Evolutionary conservation across 2,888 invertebrate genomes (phyloP).

Genomic region (Idaea dimidiata): DNA sequence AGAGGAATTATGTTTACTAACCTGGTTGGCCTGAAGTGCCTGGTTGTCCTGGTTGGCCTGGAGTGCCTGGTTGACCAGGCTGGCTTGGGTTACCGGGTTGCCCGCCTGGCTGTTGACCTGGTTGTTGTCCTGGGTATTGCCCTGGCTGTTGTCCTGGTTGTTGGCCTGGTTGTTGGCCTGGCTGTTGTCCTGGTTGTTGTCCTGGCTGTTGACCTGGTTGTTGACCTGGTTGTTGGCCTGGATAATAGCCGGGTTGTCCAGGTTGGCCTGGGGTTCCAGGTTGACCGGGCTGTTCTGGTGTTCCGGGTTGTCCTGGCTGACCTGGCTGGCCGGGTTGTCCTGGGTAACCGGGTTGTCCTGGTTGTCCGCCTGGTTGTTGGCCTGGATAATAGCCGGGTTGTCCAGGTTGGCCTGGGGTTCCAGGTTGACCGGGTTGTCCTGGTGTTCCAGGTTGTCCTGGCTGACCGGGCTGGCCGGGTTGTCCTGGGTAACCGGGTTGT

Average conservation of each 20-base stretch:
- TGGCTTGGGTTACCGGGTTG: slow-evolving; percentile 28
- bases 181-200: slow-evolving; percentile 14
- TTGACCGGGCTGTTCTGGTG: slow-evolving; percentile 25
- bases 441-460: slow-evolving; percentile 41
- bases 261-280: slow-evolving; percentile 26
- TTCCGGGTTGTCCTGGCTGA: slow-evolving; percentile 21
- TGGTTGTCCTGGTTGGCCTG: slow-evolving; percentile 29
- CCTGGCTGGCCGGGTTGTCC: slow-evolving; percentile 26
- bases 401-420: slow-evolving; percentile 13
- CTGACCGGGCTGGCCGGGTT: slow-evolving; percentile 31
- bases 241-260: slow-evolving; percentile 19
- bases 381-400: slow-evolving; percentile 30
- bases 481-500: slow-evolving; percentile 51
- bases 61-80: slow-evolving; percentile 28
- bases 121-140: slow-evolving; percentile 26
- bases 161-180: slow-evolving; percentile 28
- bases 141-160: slow-evolving; percentile 38
- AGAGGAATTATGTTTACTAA: slow-evolving; percentile 12
- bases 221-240: slow-evolving; percentile 19
- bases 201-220: slow-evolving; percentile 23
- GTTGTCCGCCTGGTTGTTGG: slow-evolving; percentile 31
- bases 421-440: slow-evolving; percentile 28
- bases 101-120: slow-evolving; percentile 32
- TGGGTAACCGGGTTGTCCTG: slow-evolving; percentile 33
- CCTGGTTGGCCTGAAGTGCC: slow-evolving; percentile 30